Base-by-base conservation (phyloP, 1,140 invertebrate species). In the Pinna nobilis region DNA sequence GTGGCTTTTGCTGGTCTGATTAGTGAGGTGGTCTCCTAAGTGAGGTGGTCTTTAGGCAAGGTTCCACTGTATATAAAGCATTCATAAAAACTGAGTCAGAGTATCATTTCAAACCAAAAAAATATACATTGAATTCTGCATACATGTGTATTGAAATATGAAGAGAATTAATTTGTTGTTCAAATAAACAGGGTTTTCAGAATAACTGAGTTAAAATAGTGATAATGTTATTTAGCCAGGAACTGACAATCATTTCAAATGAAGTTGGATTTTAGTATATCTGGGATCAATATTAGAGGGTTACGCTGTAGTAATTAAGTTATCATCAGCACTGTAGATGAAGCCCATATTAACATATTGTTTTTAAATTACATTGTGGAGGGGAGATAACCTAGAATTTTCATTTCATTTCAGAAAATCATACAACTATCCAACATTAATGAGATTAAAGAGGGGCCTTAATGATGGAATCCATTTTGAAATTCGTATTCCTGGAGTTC, bases 401-500 rank as follows among this genome's bases (percentile, higher is more conserved):
- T 53, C 25, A 11, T 20, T 53, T 53, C 25, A 18, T 28, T 63
- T 2, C 39, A 69, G 66, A 18, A 35, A 30, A 47, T 32, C 13
- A 11, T 69, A 69, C 37, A 47, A 20, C 13, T 69, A 69, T 25
- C 51, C 33, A 5, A 57, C 51, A 23, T 30, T 69, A 5, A 28
- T 69, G 30, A 28, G 66, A 6, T 15, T 69, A 11, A 39, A 44
- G 28, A 69, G 66, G 59, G 39, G 66, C 15, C 47, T 69, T 55
- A 59, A 69, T 41, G 53, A 69, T 44, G 66, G 66, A 4, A 4
- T 69, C 7, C 59, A 57, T 23, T 69, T 69, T 32, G 37, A 33
- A 15, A 59, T 69, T 37, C 11, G 18, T 32, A 51, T 69, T n/a
- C 66, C 66, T 0, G 66, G 66, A 0, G 59, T 69, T 25, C 35